These are phyloP conservation scores for Tenrec ecaudatus DNA, from an alignment of 2,113 vertebrate genomes.

Conservation along the genomic window DNA sequence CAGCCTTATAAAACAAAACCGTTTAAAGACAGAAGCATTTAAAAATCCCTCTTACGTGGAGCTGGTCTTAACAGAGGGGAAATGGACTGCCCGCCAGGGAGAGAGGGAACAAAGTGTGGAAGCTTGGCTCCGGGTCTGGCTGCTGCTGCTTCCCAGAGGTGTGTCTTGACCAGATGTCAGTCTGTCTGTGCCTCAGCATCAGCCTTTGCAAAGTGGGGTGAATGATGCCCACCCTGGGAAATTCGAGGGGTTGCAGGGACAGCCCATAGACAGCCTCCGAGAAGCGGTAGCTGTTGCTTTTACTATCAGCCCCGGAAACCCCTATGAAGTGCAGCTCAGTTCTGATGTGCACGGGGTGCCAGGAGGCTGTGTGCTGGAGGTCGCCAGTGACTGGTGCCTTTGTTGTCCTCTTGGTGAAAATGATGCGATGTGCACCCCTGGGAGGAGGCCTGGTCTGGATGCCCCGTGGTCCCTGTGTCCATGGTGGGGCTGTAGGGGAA, in stretches of 20 bases:
- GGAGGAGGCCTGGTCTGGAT: too few species aligned
- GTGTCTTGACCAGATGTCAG: not conserved
- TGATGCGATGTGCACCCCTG: too few species aligned
- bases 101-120: fast-evolving
- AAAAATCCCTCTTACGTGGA: not conserved
- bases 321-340: not conserved
- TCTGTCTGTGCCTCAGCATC: not conserved
- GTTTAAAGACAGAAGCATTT: not conserved
- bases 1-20: not conserved
- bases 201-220: not conserved
- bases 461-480: too few species aligned
- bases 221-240: not conserved
- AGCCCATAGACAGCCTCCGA: not conserved
- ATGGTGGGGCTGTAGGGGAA: too few species aligned
- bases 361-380: not conserved
- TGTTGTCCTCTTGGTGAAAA: too few species aligned
- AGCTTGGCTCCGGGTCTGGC: too few species aligned
- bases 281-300: not conserved
- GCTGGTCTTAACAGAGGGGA: not conserved
- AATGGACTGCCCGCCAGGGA: not conserved
- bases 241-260: not conserved
- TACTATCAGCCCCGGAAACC: not conserved
- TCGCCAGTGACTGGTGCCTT: not conserved
- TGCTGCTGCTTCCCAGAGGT: not conserved
- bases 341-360: not conserved